Evolutionary conservation across 2,113 vertebrate species (phyloP), one percentile per base, ranked within the genome.

Genomic region (Stigmatopora argus): DNA sequence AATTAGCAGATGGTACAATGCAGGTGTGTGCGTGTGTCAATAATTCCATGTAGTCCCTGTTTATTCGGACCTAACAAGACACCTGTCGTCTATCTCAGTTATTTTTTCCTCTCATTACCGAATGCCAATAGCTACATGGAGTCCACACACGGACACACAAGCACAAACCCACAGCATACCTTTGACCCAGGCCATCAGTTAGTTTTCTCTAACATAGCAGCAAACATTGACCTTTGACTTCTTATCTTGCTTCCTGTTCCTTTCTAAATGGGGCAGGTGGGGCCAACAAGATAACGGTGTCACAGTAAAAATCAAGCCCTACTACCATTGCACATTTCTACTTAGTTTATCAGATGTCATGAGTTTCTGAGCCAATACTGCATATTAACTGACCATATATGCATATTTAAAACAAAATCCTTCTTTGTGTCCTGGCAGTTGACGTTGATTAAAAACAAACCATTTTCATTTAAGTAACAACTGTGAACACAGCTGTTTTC

Each of bases 91-190:
- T 83, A 79, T 79, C 52, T 81, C 68, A 76, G 62, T 34, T 60
- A 62, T 66, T 83, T 84, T 83, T 78, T 74, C 78, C 72, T 83
- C 87, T 90, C 83, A 88, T 90, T 90, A 87, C 63, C 4, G 56
- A 87, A 89, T 87, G 79, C 86, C 74, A 78, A 49, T 56, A 41
- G 38, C 38, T 41, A 57, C 81, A 78, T 61, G 46, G 56, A 72
- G 63, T 34, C 3, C 34, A 41, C 34, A 41, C 35, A 19, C 10
- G 5, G 2, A 74, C 41, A 57, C 52, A 26, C 23, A 17, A 57
- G 14, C 49, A 45, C 68, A 52, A 34, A 70, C 60, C 47, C 23
- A 55, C n/a, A 18, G 65, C 65, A 62, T 66, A 64, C 59, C 77
- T 69, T 67, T 67, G 60, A 78, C 72, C 74, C 70, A 69, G 56